Evolutionary conservation across 2,888 invertebrate species (phyloP).

Genomic region (Lochmaea capreae): DNA sequence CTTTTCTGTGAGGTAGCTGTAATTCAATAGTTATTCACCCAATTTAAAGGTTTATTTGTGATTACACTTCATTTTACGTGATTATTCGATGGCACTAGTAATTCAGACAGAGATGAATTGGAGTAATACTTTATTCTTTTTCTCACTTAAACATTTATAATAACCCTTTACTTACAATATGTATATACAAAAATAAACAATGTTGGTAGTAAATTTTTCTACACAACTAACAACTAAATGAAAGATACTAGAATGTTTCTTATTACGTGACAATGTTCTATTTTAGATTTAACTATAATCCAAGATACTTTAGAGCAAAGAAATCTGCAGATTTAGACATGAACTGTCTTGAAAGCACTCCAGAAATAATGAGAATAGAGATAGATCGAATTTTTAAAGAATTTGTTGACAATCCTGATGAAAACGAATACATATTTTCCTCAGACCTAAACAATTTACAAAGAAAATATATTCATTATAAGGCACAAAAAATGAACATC

Average conservation of each 20-base stretch:
- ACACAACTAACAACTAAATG: not conserved
- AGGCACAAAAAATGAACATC: slow-evolving; percentile 76
- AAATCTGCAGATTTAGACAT: slow-evolving; percentile 28
- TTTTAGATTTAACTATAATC: slow-evolving; percentile 1
- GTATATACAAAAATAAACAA: too few species aligned
- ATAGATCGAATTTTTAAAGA: slow-evolving; percentile 57
- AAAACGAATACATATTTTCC: slow-evolving; percentile 66
- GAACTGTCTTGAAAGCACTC: slow-evolving; percentile 52
- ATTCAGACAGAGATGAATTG: too few species aligned
- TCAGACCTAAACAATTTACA: slow-evolving; percentile 81
- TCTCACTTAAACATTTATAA: too few species aligned
- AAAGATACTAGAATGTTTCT: not conserved
- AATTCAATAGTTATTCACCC: too few species aligned
- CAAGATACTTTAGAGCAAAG: slow-evolving; percentile 11
- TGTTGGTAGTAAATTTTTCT: too few species aligned
- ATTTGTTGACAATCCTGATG: slow-evolving; percentile 54
- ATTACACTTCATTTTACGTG: too few species aligned
- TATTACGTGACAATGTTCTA: slow-evolving; percentile 3
- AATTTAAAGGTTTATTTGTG: too few species aligned
- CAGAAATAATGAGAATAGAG: slow-evolving; percentile 55
- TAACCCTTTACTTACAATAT: too few species aligned
- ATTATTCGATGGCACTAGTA: too few species aligned
- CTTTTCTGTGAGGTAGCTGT: too few species aligned
- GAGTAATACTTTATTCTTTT: too few species aligned
- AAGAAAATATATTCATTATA: slow-evolving; percentile 82